phyloP scores from a whole-genome alignment of 2,797 vertebrate species.

The Halcyon smyrnensis region DNA sequence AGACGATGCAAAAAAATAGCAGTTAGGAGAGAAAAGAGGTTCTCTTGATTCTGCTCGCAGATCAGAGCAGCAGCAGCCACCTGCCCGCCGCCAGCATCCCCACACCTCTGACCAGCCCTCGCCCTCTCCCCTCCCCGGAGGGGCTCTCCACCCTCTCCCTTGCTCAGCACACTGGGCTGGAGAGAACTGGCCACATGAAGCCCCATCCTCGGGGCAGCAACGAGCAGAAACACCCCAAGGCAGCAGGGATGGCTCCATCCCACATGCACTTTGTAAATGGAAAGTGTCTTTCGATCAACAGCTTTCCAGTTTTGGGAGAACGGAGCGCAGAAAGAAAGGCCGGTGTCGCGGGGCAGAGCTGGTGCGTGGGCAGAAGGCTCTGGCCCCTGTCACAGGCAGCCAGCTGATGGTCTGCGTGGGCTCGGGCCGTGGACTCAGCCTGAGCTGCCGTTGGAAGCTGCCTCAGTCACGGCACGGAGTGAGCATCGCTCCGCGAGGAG shows the following conservation, averaged over 20 bases:
- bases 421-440: neutral
- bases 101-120: neutral
- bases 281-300: neutral
- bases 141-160: neutral
- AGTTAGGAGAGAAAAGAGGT: neutral
- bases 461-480: neutral
- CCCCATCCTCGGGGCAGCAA: neutral
- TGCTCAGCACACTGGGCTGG: neutral
- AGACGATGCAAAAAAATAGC: neutral
- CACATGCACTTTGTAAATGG: neutral
- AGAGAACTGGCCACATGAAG: neutral
- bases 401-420: rapidly evolving
- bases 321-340: neutral
- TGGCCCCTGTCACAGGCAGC: neutral
- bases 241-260: neutral
- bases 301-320: neutral
- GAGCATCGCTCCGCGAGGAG: neutral
- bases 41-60: neutral
- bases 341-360: neutral
- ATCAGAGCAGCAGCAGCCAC: neutral
- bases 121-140: too few species aligned
- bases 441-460: neutral
- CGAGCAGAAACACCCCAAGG: neutral
- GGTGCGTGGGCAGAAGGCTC: neutral
- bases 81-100: neutral